Evolutionary conservation across 1,140 invertebrate species (phyloP), one percentile per base, ranked within the genome.

Genomic region (Pinna nobilis): DNA sequence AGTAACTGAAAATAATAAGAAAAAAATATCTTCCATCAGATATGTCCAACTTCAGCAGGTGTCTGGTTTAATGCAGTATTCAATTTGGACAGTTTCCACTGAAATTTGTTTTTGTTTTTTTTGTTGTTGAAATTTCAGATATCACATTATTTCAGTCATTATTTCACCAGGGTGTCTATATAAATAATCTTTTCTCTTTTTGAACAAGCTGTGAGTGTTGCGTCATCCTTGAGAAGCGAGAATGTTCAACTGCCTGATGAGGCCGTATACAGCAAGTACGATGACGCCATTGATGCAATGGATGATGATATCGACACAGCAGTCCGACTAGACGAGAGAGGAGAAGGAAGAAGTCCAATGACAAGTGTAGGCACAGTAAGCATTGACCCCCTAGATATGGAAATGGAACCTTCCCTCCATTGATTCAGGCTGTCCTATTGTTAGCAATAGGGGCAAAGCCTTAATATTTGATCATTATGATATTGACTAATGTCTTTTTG

Each of bases 221-320:
- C 73, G 41, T 80, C 82, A 1, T 83, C 82, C 5, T 47, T 83
- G 37, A 51, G 68, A 47, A 83, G 78, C 67, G 73, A 71, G 6
- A 75, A 77, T n/a, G 70, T 81, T 11, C 33, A 23, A 9, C 51
- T 84, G 33, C 78, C 79, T 1, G 79, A 80, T 67, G 79, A 82
- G 1, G 25, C 57, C n/a, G 70, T 77, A 28, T 82, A 77, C 60
- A 77, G 66, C 50, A 53, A 76, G 41, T 83, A 83, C 69, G 80
- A 81, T 53, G 74, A 80, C 30, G 76, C 63, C 41, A 80, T 79
- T n/a, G 77, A 64, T 37, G 37, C 57, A 15, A 66, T 79, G 4
- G 77, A 82, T 32, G 51, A 44, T n/a, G 78, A 77, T 35, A 57
- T 77, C 20, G 67, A 76, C 13, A 83, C 77, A 7, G 79, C 76